These are phyloP conservation scores for Serilophus lunatus DNA, from an alignment of 2,113 vertebrate species.

Conservation along the genomic window DNA sequence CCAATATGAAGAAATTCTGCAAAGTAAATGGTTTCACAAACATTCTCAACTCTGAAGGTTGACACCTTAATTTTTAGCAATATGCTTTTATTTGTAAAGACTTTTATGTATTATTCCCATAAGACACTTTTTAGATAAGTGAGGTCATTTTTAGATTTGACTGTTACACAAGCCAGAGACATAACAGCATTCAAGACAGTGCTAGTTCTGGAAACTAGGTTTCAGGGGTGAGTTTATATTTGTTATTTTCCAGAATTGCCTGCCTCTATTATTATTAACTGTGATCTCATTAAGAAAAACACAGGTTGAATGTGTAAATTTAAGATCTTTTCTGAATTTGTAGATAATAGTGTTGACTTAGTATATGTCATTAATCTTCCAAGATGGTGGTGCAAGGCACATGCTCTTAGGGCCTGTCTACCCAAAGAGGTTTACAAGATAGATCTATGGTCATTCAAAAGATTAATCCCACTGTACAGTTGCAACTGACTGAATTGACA, in stretches of 20 bases:
- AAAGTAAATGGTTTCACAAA: background rate
- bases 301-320: constrained; percentile 11
- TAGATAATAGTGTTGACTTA: constrained; percentile 37
- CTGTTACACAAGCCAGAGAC: background rate
- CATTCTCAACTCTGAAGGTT: background rate
- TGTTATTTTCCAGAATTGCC: constrained; percentile 12
- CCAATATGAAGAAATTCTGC: background rate
- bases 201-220: background rate
- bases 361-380: constrained; percentile 15
- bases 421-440: background rate
- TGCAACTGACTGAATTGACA: background rate
- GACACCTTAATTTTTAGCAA: background rate
- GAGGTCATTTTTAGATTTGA: background rate
- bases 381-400: background rate
- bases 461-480: background rate
- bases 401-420: background rate
- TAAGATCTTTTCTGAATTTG: background rate
- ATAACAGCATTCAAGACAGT: background rate
- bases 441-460: background rate
- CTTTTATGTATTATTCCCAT: background rate
- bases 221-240: background rate
- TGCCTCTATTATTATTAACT: background rate
- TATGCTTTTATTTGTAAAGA: constrained; percentile 1
- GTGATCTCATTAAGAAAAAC: constrained; percentile 19
- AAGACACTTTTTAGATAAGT: background rate